A percentile compares a stretch with the other conserved stretches of the same genome.
These are phyloP conservation scores for Ficedula albicollis DNA, from an alignment of 2,797 vertebrate genomes.

Conservation along the genomic window DNA sequence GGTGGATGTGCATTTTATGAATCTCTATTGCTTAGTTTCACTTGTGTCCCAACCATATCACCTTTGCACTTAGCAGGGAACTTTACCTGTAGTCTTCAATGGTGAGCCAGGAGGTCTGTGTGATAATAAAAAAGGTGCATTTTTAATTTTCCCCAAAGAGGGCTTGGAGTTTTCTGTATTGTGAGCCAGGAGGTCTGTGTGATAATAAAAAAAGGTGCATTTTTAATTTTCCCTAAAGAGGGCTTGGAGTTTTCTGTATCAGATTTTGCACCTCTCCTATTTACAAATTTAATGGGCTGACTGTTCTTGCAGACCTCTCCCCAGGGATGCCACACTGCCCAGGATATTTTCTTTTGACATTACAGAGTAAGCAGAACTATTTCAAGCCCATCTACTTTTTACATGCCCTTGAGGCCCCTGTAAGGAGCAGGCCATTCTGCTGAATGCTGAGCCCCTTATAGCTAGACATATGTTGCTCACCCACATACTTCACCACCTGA, in stretches of 20 bases:
- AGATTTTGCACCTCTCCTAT: neutral
- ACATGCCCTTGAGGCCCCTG: neutral
- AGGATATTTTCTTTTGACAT: neutral
- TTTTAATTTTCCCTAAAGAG: neutral
- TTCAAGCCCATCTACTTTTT: neutral
- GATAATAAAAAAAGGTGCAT: neutral
- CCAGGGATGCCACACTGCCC: neutral
- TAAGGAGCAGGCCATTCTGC: neutral
- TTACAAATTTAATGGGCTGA: neutral
- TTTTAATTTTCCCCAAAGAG: no score
- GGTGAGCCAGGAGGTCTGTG: neutral
- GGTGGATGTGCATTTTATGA: neutral
- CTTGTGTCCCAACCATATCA: neutral
- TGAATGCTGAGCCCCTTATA: neutral
- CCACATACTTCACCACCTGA: constrained; percentile 44
- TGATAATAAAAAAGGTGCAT: neutral
- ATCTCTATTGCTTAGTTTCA: neutral
- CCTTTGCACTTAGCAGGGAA: neutral
- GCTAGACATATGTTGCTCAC: constrained; percentile 51
- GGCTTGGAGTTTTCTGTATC: neutral
- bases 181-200: no score
- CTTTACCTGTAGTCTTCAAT: neutral
- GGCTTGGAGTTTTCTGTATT: neutral
- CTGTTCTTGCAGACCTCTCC: neutral
- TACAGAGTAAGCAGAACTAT: neutral